Evolutionary conservation across 2,888 invertebrate genomes (phyloP).

Genomic region (Cryptocheilus praepositus): DNA sequence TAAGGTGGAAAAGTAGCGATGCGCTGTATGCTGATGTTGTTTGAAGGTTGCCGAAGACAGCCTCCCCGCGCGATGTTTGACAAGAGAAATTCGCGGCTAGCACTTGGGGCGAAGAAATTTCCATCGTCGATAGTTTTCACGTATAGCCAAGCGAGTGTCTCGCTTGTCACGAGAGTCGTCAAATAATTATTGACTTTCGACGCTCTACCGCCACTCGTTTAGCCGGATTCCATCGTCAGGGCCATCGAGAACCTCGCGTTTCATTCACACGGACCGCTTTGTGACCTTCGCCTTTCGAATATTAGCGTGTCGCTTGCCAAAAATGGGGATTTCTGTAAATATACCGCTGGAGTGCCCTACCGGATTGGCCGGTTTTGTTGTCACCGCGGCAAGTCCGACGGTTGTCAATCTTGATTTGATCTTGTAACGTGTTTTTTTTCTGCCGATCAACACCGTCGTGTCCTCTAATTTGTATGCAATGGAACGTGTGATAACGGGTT

Average conservation of each 20-base stretch:
- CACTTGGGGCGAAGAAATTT: too few relatives aligned
- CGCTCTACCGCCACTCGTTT: constrained; percentile 30
- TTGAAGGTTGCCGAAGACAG: not conserved
- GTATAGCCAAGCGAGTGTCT: not conserved
- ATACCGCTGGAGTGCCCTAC: not conserved
- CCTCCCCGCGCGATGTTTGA: not conserved
- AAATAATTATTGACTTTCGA: constrained; percentile 28
- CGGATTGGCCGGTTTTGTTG: not conserved
- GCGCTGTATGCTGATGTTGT: too few relatives aligned
- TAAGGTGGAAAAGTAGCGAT: too few relatives aligned
- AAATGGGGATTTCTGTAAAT: constrained; percentile 7
- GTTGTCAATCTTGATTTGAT: too few relatives aligned
- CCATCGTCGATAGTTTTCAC: not conserved
- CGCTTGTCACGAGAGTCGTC: constrained; percentile 18
- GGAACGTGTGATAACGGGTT: too few relatives aligned
- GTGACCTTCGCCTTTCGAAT: constrained; percentile 34
- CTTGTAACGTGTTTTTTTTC: too few relatives aligned
- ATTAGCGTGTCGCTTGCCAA: constrained; percentile 20
- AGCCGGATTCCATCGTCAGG: constrained; percentile 46
- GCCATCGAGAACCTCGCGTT: constrained; percentile 28
- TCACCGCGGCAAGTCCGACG: too few relatives aligned
- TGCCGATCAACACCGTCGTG: too few relatives aligned
- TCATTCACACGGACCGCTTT: constrained; percentile 29
- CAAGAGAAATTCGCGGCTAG: constrained; percentile 5
- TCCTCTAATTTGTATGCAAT: too few relatives aligned